Percentiles rank a stretch among this genome's conserved stretches.
These are phyloP conservation scores for Xiphias gladius DNA, from an alignment of 2,113 vertebrate species.

Conservation along the genomic window DNA sequence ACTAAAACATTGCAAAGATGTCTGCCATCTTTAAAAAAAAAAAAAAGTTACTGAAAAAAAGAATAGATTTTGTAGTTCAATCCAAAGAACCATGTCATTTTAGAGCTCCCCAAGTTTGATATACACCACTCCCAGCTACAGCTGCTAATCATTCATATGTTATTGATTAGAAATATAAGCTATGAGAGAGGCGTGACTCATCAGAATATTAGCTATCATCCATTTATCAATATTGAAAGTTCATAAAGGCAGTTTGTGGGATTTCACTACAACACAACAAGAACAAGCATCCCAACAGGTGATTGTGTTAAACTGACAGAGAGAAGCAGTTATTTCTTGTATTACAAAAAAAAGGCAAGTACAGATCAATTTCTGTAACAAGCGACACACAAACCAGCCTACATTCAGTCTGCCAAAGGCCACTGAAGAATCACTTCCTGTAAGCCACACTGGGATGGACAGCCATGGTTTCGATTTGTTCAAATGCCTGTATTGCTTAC, in stretches of 20 bases:
- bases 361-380: constrained; percentile 29
- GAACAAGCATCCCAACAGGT: constrained; percentile 46
- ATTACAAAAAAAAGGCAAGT: constrained; percentile 31
- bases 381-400: constrained; percentile 50
- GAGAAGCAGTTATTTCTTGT: constrained; percentile 35
- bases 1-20: constrained; percentile 75
- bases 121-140: constrained; percentile 65
- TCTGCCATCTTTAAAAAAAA: constrained; percentile 47
- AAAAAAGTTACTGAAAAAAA: constrained; percentile 61
- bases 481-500: constrained; percentile 72
- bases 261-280: constrained; percentile 51
- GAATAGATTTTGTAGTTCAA: constrained; percentile 66
- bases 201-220: constrained; percentile 32
- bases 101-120: constrained; percentile 60
- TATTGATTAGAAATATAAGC: constrained; percentile 43
- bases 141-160: constrained; percentile 48
- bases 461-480: constrained; percentile 50
- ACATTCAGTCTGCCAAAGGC: constrained; percentile 72
- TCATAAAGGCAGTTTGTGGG: constrained; percentile 66
- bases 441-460: constrained; percentile 40
- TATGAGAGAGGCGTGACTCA: constrained; percentile 32
- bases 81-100: constrained; percentile 67
- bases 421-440: constrained; percentile 48
- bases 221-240: constrained; percentile 19
- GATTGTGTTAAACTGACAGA: constrained; percentile 45